Percentiles rank a stretch among this genome's conserved stretches.
Evolutionary conservation across 2,797 vertebrate species (phyloP).

Genomic region (Champsocephalus gunnari): DNA sequence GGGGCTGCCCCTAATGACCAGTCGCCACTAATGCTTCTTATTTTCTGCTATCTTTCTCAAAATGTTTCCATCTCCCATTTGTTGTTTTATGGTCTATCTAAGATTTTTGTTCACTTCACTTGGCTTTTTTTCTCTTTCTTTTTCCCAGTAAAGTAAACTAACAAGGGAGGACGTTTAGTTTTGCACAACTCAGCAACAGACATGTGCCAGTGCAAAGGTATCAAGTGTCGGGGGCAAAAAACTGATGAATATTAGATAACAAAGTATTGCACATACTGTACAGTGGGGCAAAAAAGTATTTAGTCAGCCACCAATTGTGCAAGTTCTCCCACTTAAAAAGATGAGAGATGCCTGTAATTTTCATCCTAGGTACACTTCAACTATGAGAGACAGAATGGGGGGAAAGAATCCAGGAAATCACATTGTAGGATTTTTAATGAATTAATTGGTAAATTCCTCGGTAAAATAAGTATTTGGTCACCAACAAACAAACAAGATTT

Average conservation of each 20-base stretch:
- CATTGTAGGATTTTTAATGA: no score
- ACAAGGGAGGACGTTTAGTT: conserved; percentile 31
- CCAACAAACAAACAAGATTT: no score
- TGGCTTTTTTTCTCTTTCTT: conserved; percentile 32
- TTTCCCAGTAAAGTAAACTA: conserved; percentile 21
- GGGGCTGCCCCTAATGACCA: no score
- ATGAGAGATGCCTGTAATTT: no score
- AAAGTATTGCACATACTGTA: background rate
- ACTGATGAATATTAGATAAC: background rate
- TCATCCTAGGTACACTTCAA: no score
- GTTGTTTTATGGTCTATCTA: conserved; percentile 46
- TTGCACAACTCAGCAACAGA: background rate
- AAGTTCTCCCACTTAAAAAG: no score
- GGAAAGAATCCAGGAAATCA: no score
- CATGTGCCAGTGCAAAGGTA: background rate
- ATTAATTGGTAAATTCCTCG: no score
- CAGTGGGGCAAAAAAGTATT: no score
- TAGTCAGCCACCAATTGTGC: no score
- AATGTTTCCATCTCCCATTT: conserved; percentile 50
- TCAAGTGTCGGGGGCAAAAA: background rate
- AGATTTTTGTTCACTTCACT: conserved; percentile 37
- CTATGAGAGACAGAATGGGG: no score
- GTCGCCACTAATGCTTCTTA: background rate
- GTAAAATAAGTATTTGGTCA: no score
- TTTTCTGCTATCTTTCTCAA: conserved; percentile 34